Evolutionary conservation across 23 tunicate genomes (phyloP).

Genomic region (Diplosoma virens): DNA sequence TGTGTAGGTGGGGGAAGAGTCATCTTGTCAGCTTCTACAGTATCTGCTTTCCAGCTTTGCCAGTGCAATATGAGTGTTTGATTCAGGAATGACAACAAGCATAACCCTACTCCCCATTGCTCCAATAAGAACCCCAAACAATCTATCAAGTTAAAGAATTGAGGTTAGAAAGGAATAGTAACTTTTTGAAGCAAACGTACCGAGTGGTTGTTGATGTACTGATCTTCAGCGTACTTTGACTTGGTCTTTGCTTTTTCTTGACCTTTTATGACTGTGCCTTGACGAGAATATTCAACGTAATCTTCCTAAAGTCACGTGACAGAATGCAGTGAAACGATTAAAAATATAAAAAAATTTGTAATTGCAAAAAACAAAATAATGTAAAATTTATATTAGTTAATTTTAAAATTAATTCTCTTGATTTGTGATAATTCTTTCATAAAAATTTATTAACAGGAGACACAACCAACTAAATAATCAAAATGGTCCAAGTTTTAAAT

Average conservation of each 20-base stretch:
- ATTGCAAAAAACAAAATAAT: no score
- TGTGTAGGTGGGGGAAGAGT: conserved; percentile 25
- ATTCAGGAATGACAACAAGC: conserved; percentile 81
- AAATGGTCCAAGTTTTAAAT: no score
- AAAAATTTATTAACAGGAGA: no score
- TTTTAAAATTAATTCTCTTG: no score
- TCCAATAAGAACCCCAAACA: conserved; percentile 93
- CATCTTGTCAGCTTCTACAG: conserved; percentile 17
- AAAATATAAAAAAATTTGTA: no score
- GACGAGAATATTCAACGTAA: conserved; percentile 92
- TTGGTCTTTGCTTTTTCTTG: conserved; percentile 87
- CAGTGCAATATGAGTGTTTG: conserved; percentile 86
- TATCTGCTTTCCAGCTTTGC: conserved; percentile 39
- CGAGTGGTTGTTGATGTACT: conserved; percentile 79
- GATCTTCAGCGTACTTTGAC: conserved; percentile 79
- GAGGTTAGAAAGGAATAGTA: neutral
- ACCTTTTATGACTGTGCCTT: conserved; percentile 89
- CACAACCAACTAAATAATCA: no score
- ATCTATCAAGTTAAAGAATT: conserved; percentile 20
- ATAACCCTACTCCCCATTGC: conserved; percentile 75
- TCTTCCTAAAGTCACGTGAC: no score
- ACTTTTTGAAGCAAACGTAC: conserved; percentile 5
- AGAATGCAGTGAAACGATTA: no score
- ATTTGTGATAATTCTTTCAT: no score
- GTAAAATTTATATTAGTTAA: no score